These are phyloP conservation scores for Amblyopsis rosae DNA, from an alignment of 2,113 vertebrate species.

Conservation along the genomic window DNA sequence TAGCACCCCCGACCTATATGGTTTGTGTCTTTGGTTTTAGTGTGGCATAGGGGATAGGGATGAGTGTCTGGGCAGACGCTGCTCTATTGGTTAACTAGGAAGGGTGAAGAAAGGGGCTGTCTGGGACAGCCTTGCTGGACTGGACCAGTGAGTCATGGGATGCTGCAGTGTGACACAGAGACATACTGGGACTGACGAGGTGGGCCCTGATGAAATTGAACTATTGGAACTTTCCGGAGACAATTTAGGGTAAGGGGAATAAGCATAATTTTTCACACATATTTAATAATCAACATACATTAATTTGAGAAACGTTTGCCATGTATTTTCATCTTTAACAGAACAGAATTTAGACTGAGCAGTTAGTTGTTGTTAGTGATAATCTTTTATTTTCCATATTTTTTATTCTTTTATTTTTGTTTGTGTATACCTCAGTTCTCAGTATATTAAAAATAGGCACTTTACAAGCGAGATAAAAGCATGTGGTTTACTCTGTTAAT, in stretches of 20 bases:
- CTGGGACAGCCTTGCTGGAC: constrained; percentile 18
- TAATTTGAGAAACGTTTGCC: not conserved
- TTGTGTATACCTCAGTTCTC: not conserved
- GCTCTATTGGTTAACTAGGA: constrained; percentile 43
- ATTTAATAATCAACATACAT: no score
- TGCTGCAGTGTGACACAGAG: constrained; percentile 82
- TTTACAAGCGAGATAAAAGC: not conserved
- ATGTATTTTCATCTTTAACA: not conserved
- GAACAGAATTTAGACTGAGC: no score
- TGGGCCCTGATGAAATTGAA: constrained; percentile 80
- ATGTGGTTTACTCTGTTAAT: constrained; percentile 10
- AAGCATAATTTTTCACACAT: not conserved
- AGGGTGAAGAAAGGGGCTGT: constrained; percentile 22
- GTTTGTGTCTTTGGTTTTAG: constrained; percentile 48
- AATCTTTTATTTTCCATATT: no score
- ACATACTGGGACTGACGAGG: constrained; percentile 72
- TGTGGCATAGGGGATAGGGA: constrained; percentile 48
- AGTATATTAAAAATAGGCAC: not conserved
- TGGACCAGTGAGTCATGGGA: constrained; percentile 69
- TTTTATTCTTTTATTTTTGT: not conserved
- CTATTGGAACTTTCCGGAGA: constrained; percentile 73
- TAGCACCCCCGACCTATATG: constrained; percentile 28
- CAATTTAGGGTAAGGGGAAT: constrained; percentile 73
- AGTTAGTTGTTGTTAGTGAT: no score
- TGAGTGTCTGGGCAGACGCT: constrained; percentile 72